A percentile compares a stretch with the other conserved stretches of the same genome.
phyloP scores from a whole-genome alignment of 1,140 invertebrate genomes.

The Spodoptera frugiperda region DNA sequence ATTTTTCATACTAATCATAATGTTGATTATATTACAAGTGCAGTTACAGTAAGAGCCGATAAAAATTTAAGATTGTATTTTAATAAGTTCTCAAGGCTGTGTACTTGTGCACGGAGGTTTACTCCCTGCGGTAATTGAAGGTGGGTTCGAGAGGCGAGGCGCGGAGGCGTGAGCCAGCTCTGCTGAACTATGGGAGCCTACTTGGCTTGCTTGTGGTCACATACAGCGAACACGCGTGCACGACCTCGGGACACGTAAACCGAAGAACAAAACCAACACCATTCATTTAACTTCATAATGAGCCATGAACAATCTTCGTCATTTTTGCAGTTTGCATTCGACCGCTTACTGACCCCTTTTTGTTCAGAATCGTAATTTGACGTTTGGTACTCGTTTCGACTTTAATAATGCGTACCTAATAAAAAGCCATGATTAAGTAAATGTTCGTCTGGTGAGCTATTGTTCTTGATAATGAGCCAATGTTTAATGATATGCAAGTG shows the following conservation, averaged over 20 bases:
- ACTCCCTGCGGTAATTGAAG: slow-evolving; percentile 44
- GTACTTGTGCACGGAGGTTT: slow-evolving; percentile 25
- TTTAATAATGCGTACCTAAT: slow-evolving; percentile 75
- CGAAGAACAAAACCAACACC: slow-evolving; percentile 61
- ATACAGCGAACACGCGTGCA: slow-evolving; percentile 54
- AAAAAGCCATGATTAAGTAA: slow-evolving; percentile 79
- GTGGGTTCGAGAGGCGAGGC: slow-evolving; percentile 18
- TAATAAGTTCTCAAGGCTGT: background rate
- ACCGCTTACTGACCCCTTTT: slow-evolving; percentile 69
- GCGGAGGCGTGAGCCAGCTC: slow-evolving; percentile 37
- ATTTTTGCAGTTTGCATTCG: slow-evolving; percentile 71
- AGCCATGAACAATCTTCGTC: slow-evolving; percentile 77
- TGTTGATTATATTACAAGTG: background rate
- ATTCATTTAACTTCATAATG: slow-evolving; percentile 76
- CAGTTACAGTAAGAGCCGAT: background rate
- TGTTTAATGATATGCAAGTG: slow-evolving; percentile 59
- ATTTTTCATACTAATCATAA: background rate
- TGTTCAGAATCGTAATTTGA: slow-evolving; percentile 73
- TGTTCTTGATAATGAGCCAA: slow-evolving; percentile 73
- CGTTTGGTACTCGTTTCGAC: slow-evolving; percentile 68
- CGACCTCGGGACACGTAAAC: slow-evolving; percentile 55
- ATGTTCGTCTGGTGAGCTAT: slow-evolving; percentile 70
- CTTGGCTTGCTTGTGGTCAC: slow-evolving; percentile 32
- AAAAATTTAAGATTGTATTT: background rate
- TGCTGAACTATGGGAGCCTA: slow-evolving; percentile 34